Base-by-base conservation (phyloP, 2,888 invertebrate species). In the Philopedon plagiatum region DNA sequence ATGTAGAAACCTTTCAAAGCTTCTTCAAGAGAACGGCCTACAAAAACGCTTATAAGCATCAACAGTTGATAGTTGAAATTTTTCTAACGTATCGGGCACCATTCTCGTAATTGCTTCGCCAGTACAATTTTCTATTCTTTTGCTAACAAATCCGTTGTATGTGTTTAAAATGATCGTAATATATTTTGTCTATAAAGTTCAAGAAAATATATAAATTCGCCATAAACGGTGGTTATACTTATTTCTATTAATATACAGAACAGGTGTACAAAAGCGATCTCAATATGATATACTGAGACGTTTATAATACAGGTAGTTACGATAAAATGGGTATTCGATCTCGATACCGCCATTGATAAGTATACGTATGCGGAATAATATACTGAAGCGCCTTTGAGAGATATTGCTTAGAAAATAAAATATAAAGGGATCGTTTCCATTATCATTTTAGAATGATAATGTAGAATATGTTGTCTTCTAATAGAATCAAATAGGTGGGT, bases 211-310 rank as follows among this genome's bases (percentile, higher is more conserved):
- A n/a, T 57, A 57, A 57, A 57, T 37, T 37, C 9, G 2, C 11
- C 11, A n/a, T n/a, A 19, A 37, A 9, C 21, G 21, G 15, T 8
- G 18, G 18, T 32, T 19, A n/a, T 37, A 21, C 19, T 57, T 54
- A 54, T 34, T 54, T 19, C 32, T 34, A 54, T 54, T 54, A 32
- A 32, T 57, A 57, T 37, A 34, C 19, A 21, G 37, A 34, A 19
- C 57, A 37, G 37, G 57, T 57, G 19, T 21, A 57, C 57, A 57
- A 57, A 56, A 57, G 57, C 57, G 18, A 57, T 57, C n/a, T 57
- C 57, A 7, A 18, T 37, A 57, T 57, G 57, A 54, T 54, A 54
- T 54, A 54, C 54, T 13, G 54, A 37, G 57, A 57, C 57, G 37
- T n/a, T 57, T 57, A 21, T 57, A 37, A 57, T 57, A 19, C 57